These are phyloP conservation scores for Erynnis tages DNA, from an alignment of 2,888 invertebrate genomes.

Conservation along the genomic window DNA sequence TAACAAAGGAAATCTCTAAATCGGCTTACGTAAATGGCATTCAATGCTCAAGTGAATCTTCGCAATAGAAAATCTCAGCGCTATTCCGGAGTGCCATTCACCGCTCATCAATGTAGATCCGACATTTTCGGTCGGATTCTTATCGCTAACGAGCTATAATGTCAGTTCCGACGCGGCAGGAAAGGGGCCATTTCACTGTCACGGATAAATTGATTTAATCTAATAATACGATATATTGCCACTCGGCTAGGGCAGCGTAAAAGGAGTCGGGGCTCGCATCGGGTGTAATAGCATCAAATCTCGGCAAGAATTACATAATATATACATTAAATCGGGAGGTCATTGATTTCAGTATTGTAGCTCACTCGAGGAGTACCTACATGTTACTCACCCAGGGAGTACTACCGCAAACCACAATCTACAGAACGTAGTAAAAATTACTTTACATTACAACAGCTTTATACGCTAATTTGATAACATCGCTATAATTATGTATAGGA, in stretches of 20 bases:
- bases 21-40: slow-evolving; percentile 23
- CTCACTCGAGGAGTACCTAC: no score
- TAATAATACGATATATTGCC: slow-evolving; percentile 71
- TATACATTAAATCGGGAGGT: no score
- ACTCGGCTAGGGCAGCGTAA: slow-evolving; percentile 30
- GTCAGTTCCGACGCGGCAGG: slow-evolving; percentile 62
- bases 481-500: no score
- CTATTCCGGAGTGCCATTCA: slow-evolving; percentile 40
- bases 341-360: no score
- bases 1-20: slow-evolving; percentile 2
- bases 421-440: no score
- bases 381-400: no score
- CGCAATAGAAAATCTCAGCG: slow-evolving; percentile 35
- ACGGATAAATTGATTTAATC: slow-evolving; percentile 73
- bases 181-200: slow-evolving; percentile 68
- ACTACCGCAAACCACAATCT: no score
- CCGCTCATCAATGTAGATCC: slow-evolving; percentile 35
- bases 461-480: no score
- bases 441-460: no score
- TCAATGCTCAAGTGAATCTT: slow-evolving; percentile 19
- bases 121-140: slow-evolving; percentile 55
- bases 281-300: no score
- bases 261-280: no score
- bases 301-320: no score
- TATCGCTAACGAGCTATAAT: slow-evolving; percentile 61